These are phyloP conservation scores for Melanotaenia boesemani DNA, from an alignment of 2,797 vertebrate genomes.

Conservation along the genomic window DNA sequence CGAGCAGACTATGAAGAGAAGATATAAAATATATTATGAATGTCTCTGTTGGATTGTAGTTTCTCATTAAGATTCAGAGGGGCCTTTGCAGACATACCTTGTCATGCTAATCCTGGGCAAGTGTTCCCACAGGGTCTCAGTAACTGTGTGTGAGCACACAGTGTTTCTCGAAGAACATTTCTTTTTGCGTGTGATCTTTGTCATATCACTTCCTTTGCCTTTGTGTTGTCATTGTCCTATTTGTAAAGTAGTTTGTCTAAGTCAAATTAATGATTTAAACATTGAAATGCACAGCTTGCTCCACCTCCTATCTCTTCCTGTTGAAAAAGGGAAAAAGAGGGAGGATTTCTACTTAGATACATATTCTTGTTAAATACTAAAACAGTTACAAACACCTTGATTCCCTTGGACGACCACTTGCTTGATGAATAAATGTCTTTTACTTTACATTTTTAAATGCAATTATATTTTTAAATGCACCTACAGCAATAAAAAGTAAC, in stretches of 20 bases:
- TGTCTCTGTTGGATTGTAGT: conserved; percentile 74
- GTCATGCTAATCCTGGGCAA: conserved; percentile 81
- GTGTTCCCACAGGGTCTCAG: conserved; percentile 71
- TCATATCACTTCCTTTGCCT: conserved; percentile 61
- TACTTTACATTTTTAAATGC: conserved; percentile 39
- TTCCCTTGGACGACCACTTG: conserved; percentile 26
- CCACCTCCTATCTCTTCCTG: conserved; percentile 23
- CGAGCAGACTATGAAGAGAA: conserved; percentile 72
- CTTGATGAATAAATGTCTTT: conserved; percentile 51
- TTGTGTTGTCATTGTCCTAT: conserved; percentile 74
- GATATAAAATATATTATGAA: conserved; percentile 78
- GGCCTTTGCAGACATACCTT: conserved; percentile 69
- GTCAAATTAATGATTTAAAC: conserved; percentile 63
- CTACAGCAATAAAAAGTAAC: conserved; percentile 31
- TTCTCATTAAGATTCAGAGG: conserved; percentile 80
- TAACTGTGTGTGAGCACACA: conserved; percentile 58
- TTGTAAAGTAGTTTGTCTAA: conserved; percentile 69
- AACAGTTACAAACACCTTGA: conserved; percentile 1
- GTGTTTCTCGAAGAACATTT: conserved; percentile 53
- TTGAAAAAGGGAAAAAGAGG: conserved; percentile 20
- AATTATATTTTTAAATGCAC: conserved; percentile 14
- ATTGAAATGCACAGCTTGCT: conserved; percentile 37
- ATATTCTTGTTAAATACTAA: conserved; percentile 2
- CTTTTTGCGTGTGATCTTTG: conserved; percentile 63
- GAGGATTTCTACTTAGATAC: not conserved